These are phyloP conservation scores for Laothoe populi DNA, from an alignment of 2,888 invertebrate species.

Conservation along the genomic window DNA sequence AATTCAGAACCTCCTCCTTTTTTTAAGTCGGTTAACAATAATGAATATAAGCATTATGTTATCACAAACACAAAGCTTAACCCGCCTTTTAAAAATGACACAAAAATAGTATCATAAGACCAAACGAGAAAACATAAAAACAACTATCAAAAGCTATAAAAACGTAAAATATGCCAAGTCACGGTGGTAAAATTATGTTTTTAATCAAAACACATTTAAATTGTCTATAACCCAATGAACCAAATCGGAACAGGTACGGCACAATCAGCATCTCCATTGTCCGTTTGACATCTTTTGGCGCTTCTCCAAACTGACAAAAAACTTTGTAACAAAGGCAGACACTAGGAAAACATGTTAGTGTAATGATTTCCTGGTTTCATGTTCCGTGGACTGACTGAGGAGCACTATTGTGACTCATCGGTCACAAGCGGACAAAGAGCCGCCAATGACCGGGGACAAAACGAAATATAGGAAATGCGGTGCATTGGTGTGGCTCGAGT, in stretches of 20 bases:
- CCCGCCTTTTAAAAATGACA: no score
- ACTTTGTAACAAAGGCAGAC: constrained; percentile 55
- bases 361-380: constrained; percentile 66
- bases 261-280: constrained; percentile 42
- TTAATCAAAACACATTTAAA: not conserved
- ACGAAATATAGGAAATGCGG: constrained; percentile 60
- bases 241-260: constrained; percentile 39
- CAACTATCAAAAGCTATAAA: constrained; percentile 4
- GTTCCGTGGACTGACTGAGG: constrained; percentile 49
- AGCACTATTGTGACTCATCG: constrained; percentile 57
- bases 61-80: no score
- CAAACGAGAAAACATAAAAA: constrained; percentile 6
- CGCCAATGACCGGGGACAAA: constrained; percentile 58
- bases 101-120: constrained; percentile 13
- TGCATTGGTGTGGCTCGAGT: constrained; percentile 43
- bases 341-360: constrained; percentile 53
- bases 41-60: no score
- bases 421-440: constrained; percentile 62
- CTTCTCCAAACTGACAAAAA: constrained; percentile 55
- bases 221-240: constrained; percentile 46
- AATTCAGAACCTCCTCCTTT: no score
- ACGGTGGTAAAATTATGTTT: not conserved
- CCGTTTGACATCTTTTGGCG: constrained; percentile 55
- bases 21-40: no score
- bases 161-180: not conserved